Evolutionary conservation across 2,797 vertebrate species (phyloP), one percentile per base, ranked within the genome.

Genomic region (Enteromius anoplus): DNA sequence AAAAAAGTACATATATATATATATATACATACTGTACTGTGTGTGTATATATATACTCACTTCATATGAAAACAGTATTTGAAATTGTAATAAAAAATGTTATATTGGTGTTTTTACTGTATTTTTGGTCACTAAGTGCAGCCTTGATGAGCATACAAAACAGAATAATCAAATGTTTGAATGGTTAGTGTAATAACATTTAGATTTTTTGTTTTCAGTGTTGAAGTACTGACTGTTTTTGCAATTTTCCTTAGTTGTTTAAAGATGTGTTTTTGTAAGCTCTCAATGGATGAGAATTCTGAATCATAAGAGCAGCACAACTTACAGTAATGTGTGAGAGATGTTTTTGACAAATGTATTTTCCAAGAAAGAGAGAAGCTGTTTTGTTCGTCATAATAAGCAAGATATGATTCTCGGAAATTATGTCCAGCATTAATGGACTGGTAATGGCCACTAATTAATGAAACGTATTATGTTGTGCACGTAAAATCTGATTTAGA

Each of bases 401-500:
- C 42, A 26, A 37, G 58, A 73, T 21, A 11, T 7, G 10, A 70
- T 81, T 81, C 69, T 32, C 26, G 2, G 26, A 81, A 72, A 62
- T 62, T 3, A 58, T 47, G 66, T 47, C 51, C 53, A 47, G 11
- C 19, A 5, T 47, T 80, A 60, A 71, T 71, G 53, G 37, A 60
- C 23, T 71, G n/a, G 66, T 60, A 80, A 71, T 71, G 68, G 7
- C 53, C 37, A 6, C 40, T 71, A 60, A 71, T 80, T 23, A 71
- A 21, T 70, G 51, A 23, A 80, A 29, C 37, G 2, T 72, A 37
- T 60, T 21, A 9, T 15, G 23, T 5, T 85, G 62, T 65, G 23
- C 32, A 42, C n/a, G 55, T 60, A 77, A 76, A 77, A 71, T 71
- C 23, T 71, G 45, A 76, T 85, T 49, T 71, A 49, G 42, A 81